phyloP scores from a whole-genome alignment of 2,113 vertebrate species.

The Dolichotis patagonum region DNA sequence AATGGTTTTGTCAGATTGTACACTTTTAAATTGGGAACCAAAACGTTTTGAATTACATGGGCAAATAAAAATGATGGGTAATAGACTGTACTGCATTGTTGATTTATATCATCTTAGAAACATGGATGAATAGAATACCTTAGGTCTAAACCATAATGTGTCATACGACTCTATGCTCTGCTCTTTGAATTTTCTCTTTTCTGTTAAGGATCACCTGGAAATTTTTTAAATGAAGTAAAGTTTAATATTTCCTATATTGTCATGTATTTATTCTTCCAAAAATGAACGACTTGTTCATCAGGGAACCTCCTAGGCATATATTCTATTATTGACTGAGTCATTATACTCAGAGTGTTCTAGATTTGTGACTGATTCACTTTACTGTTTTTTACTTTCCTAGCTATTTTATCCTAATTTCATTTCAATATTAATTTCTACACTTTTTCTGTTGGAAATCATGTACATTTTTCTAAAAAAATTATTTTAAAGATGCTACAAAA shows the following conservation, averaged over 20 bases:
- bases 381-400: neutral
- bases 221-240: neutral
- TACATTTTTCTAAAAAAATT: neutral
- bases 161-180: neutral
- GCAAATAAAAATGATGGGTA: conserved; percentile 2
- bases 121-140: neutral
- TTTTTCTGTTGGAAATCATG: neutral
- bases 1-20: conserved; percentile 2
- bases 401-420: neutral
- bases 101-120: neutral
- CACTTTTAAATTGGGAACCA: conserved; percentile 20
- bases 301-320: neutral
- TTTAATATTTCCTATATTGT: neutral
- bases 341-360: neutral
- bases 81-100: neutral
- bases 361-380: neutral
- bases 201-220: neutral
- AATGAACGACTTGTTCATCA: conserved; percentile 18
- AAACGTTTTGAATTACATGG: conserved; percentile 5
- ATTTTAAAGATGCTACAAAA: too few species aligned
- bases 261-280: neutral
- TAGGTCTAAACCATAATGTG: neutral
- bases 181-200: neutral
- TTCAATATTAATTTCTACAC: neutral
- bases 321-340: neutral